Conservation (phyloP, 2,888 invertebrate genomes). For the Iphiclides podalirius region DNA sequence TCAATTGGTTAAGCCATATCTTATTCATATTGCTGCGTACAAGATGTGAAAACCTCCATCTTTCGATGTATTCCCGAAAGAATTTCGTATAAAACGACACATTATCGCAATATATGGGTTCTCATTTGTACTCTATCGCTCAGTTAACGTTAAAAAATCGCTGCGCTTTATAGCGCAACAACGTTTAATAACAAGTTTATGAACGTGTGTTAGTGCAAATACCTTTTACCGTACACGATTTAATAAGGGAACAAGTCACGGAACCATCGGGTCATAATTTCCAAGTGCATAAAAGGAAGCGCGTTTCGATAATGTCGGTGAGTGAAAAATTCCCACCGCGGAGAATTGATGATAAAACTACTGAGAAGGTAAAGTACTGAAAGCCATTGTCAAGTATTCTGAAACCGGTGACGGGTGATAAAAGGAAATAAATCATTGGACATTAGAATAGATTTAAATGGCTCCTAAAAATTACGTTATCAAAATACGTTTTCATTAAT, state of each 20-base stretch:
- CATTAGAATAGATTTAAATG: no score
- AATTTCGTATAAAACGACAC: slow-evolving; percentile 45
- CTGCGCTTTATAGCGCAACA: not conserved
- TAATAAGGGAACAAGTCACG: slow-evolving; percentile 60
- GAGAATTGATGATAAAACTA: slow-evolving; percentile 62
- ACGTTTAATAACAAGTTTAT: slow-evolving; percentile 16
- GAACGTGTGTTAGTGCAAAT: slow-evolving; percentile 9
- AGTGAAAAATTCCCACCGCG: slow-evolving; percentile 49
- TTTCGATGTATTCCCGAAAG: slow-evolving; percentile 37
- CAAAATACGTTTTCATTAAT: no score
- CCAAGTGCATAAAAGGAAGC: slow-evolving; percentile 52
- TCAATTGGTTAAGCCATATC: slow-evolving; percentile 71
- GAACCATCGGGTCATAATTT: slow-evolving; percentile 51
- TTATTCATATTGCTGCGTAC: slow-evolving; percentile 65
- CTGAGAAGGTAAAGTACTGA: slow-evolving; percentile 34
- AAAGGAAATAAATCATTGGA: slow-evolving; percentile 1
- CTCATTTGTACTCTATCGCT: slow-evolving; percentile 33
- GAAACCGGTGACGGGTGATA: not conserved
- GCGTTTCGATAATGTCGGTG: slow-evolving; percentile 60
- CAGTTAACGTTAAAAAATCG: slow-evolving; percentile 10
- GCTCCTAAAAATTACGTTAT: no score
- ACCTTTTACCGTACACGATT: slow-evolving; percentile 27
- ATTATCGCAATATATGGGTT: slow-evolving; percentile 33
- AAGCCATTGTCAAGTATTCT: slow-evolving; percentile 29
- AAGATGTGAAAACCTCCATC: slow-evolving; percentile 41